These are phyloP conservation scores for Proteles cristata DNA, from an alignment of 2,113 vertebrate species.

Conservation along the genomic window DNA sequence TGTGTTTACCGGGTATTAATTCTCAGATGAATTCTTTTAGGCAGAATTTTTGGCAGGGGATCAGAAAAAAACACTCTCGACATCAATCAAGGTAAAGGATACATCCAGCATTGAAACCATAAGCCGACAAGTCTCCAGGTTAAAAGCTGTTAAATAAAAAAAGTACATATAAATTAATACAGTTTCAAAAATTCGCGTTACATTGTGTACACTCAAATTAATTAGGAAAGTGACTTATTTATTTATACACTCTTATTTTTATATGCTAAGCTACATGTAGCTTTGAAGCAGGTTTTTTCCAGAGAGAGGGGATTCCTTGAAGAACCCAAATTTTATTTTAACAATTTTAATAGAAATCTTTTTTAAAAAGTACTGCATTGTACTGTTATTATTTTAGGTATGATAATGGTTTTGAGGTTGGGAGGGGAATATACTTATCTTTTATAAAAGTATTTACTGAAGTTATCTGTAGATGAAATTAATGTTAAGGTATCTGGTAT, in stretches of 20 bases:
- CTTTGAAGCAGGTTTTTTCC: conserved; percentile 1
- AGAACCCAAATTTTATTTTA: conserved; percentile 28
- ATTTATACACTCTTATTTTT: conserved; percentile 19
- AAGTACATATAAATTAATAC: conserved; percentile 48
- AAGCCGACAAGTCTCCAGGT: conserved; percentile 95
- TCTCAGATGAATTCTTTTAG: not conserved
- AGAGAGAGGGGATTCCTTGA: not conserved
- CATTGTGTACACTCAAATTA: conserved; percentile 1
- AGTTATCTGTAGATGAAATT: not conserved
- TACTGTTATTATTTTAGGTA: not conserved
- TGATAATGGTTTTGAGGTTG: not conserved
- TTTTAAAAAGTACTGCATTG: not conserved
- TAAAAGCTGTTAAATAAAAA: conserved; percentile 91
- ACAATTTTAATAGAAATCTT: not conserved
- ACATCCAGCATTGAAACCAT: conserved; percentile 99
- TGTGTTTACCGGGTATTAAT: conserved; percentile 39
- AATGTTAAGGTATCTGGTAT: not conserved
- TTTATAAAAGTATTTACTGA: not conserved
- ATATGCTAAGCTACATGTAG: not conserved
- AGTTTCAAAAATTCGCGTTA: conserved; percentile 28
- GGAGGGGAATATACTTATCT: not conserved
- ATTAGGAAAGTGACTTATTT: conserved; percentile 11
- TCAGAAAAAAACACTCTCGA: not conserved
- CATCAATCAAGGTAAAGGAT: conserved; percentile 89
- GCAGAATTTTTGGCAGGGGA: not conserved